Percentiles rank a stretch among this genome's conserved stretches.
These are phyloP conservation scores for Cinclus cinclus DNA, from an alignment of 2,113 vertebrate genomes.

Conservation along the genomic window DNA sequence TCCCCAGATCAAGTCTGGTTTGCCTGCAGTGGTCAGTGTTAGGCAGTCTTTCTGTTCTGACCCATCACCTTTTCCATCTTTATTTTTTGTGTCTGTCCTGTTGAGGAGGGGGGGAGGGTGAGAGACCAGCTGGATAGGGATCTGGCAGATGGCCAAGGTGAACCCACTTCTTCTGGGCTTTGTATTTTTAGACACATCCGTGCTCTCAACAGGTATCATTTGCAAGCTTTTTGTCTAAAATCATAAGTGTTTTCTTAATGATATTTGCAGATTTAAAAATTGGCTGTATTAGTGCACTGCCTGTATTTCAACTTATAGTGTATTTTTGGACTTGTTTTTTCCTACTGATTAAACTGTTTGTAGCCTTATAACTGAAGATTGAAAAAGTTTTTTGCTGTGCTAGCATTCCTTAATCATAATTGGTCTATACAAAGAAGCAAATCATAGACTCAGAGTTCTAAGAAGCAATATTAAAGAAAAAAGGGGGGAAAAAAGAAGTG, in stretches of 20 bases:
- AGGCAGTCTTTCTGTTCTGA: neutral
- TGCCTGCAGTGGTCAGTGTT: neutral
- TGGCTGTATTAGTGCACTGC: neutral
- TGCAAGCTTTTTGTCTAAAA: neutral
- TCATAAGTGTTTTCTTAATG: neutral
- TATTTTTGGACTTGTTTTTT: neutral
- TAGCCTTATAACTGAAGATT: neutral
- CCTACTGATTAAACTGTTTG: neutral
- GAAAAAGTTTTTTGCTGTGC: neutral
- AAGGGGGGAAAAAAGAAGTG: neutral
- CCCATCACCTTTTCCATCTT: neutral
- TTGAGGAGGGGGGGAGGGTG: neutral
- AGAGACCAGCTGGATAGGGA: rapidly evolving
- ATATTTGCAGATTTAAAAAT: neutral
- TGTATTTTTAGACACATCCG: neutral
- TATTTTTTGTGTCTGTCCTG: neutral
- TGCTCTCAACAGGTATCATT: neutral
- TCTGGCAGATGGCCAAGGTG: neutral
- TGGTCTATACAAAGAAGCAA: neutral
- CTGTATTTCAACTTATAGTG: neutral
- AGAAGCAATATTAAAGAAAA: neutral
- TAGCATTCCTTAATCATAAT: neutral
- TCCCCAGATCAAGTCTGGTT: neutral
- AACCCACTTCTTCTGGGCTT: neutral
- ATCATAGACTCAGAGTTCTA: neutral